Evolutionary conservation across 1,140 invertebrate genomes (phyloP).

Genomic region (Temnothorax longispinosus): DNA sequence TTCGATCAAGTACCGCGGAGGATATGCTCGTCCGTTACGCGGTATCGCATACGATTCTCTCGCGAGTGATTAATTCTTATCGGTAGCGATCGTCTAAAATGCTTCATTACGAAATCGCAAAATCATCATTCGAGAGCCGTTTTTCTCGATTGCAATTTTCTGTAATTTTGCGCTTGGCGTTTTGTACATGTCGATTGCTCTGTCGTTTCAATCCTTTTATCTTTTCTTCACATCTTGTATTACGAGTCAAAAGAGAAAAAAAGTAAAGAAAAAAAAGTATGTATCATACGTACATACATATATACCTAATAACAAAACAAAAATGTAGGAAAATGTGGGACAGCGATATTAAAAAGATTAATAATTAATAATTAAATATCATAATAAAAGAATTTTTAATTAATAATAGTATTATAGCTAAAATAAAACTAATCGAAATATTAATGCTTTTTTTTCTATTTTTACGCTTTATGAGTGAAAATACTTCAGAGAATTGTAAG

Average conservation of each 20-base stretch:
- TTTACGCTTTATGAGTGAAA: neutral
- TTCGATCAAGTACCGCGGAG: neutral
- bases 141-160: neutral
- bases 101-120: neutral
- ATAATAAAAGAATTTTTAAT: neutral
- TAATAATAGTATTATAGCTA: neutral
- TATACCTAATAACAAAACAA: neutral
- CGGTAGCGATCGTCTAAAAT: neutral
- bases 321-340: neutral
- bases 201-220: neutral
- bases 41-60: neutral
- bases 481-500: neutral
- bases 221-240: neutral
- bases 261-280: neutral
- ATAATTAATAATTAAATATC: neutral
- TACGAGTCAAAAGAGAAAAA: neutral
- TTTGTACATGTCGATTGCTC: neutral
- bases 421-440: neutral
- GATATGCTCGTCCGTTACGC: neutral
- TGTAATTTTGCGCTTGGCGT: neutral
- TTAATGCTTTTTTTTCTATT: neutral
- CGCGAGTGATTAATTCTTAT: slow-evolving; percentile 36
- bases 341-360: neutral
- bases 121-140: neutral
- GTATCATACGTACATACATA: too few species aligned